A percentile compares a stretch with the other conserved stretches of the same genome.
These are phyloP conservation scores for Phalera bucephala DNA, from an alignment of 2,888 invertebrate species.

Conservation along the genomic window DNA sequence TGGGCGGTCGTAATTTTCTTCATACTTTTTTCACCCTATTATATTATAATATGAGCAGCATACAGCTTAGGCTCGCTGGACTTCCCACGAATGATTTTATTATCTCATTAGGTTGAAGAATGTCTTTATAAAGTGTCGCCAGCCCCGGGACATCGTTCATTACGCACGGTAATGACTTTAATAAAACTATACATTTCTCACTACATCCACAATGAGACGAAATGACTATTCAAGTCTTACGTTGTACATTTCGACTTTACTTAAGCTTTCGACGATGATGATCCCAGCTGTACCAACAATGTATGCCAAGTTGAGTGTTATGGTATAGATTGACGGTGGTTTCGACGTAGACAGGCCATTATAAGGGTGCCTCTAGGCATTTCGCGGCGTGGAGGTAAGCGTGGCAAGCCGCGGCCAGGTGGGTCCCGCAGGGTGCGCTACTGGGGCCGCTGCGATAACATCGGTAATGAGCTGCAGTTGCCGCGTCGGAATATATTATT, in stretches of 20 bases:
- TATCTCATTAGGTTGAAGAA: conserved; percentile 74
- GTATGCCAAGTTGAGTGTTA: conserved; percentile 14
- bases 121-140: conserved; percentile 75
- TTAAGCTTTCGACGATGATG: conserved; percentile 1
- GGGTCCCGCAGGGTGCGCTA: conserved; percentile 61
- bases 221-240: neutral
- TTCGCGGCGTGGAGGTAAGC: conserved; percentile 11
- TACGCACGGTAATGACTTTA: conserved; percentile 64
- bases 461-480: conserved; percentile 37
- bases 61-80: conserved; percentile 26
- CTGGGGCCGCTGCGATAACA: conserved; percentile 52
- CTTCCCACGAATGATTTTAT: conserved; percentile 66
- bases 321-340: neutral
- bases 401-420: conserved; percentile 5
- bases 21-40: conserved; percentile 30
- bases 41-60: conserved; percentile 34
- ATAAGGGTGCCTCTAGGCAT: conserved; percentile 52
- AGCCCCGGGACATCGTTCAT: conserved; percentile 72
- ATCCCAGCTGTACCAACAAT: conserved; percentile 22
- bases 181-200: conserved; percentile 61
- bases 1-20: conserved; percentile 35
- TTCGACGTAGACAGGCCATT: conserved; percentile 40
- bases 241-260: conserved; percentile 34
- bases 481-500: conserved; percentile 41
- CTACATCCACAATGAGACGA: conserved; percentile 19